Evolutionary conservation across 1,140 invertebrate genomes (phyloP).

Genomic region (Cataglyphis hispanica): DNA sequence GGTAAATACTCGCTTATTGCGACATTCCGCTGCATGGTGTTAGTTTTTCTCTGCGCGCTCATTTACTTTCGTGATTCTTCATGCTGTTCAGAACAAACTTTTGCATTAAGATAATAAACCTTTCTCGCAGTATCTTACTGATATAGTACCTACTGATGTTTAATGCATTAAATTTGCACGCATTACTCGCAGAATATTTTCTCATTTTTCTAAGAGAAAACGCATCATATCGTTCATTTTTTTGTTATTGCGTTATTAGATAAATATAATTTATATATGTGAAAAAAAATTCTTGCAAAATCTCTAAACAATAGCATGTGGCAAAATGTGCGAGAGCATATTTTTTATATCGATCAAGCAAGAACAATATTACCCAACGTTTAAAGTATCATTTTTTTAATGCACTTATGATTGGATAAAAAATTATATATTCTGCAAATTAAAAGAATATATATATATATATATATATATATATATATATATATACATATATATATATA

Average conservation of each 20-base stretch:
- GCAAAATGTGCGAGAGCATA: neutral
- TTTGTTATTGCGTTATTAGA: neutral
- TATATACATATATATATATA: neutral
- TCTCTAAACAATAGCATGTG: neutral
- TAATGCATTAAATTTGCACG: neutral
- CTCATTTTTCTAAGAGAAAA: neutral
- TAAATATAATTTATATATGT: neutral
- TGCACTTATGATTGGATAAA: neutral
- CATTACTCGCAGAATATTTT: neutral
- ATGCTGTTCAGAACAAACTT: slow-evolving; percentile 37
- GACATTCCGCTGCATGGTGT: slow-evolving; percentile 42
- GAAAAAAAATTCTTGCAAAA: neutral
- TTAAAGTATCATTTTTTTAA: too few species aligned
- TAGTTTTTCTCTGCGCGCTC: slow-evolving; percentile 22
- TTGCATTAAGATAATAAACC: slow-evolving; percentile 29
- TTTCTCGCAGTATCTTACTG: neutral
- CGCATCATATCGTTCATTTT: neutral
- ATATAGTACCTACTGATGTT: slow-evolving; percentile 9
- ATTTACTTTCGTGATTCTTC: slow-evolving; percentile 53
- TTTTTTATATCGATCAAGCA: too few species aligned
- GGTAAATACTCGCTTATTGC: slow-evolving; percentile 37
- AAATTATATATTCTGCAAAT: neutral
- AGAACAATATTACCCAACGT: too few species aligned
- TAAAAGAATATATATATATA: neutral
- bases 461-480: neutral